These are phyloP conservation scores for Bubo blakistoni DNA, from an alignment of 2,113 vertebrate species.

Conservation along the genomic window DNA sequence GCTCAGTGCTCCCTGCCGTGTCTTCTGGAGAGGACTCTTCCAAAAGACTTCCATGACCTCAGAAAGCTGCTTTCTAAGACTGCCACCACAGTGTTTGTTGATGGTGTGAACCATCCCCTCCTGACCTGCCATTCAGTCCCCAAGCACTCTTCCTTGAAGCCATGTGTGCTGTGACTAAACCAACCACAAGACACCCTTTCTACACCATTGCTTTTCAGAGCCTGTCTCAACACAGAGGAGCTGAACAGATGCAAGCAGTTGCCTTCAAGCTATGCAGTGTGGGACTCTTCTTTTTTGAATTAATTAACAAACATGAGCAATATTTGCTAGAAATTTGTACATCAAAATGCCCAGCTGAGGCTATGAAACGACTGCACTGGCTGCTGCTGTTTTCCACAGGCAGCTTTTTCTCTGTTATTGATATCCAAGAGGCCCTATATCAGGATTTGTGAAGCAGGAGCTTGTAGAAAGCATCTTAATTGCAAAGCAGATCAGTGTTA, in stretches of 20 bases:
- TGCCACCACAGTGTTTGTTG: neutral
- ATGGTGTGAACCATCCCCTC: neutral
- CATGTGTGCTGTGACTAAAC: neutral
- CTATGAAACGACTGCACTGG: neutral
- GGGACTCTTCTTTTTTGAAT: neutral
- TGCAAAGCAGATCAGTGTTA: slow-evolving; percentile 20
- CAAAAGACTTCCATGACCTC: neutral
- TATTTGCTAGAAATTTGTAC: neutral
- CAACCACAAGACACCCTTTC: neutral
- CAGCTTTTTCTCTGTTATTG: neutral
- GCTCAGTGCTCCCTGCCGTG: neutral
- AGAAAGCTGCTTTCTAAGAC: neutral
- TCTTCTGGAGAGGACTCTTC: neutral
- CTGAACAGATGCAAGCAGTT: neutral
- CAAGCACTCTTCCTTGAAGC: neutral
- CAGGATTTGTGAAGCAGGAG: neutral
- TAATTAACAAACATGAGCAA: neutral
- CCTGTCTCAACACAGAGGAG: neutral
- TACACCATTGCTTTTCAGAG: neutral
- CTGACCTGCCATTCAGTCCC: neutral
- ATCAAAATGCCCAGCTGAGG: neutral
- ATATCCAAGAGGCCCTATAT: neutral
- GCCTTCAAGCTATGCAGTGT: neutral
- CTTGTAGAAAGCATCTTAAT: neutral
- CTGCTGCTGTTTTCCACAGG: neutral